Conservation (phyloP, 2,888 invertebrate genomes). For the Pycnomerus fuliginosus region DNA sequence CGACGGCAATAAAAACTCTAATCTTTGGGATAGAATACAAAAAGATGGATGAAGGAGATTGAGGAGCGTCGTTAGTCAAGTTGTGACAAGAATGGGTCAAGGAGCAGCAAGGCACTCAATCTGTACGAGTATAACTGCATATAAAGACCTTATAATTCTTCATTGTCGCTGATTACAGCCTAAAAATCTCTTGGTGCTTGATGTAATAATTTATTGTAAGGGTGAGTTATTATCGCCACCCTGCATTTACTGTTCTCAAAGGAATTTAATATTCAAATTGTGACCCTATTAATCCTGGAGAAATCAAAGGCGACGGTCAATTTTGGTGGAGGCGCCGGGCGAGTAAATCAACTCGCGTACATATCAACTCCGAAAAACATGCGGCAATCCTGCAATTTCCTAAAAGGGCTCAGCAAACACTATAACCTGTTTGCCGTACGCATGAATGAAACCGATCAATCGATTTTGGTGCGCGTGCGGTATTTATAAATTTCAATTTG, state of each 20-base stretch:
- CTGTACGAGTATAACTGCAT: no score
- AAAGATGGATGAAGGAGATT: constrained; percentile 19
- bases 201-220: background rate
- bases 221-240: no score
- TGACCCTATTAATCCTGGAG: no score
- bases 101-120: constrained; percentile 6
- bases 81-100: constrained; percentile 15
- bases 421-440: constrained; percentile 4
- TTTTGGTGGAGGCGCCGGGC: no score
- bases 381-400: constrained; percentile 4
- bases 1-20: no score
- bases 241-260: no score
- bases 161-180: no score
- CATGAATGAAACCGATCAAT: constrained; percentile 10
- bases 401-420: constrained; percentile 8
- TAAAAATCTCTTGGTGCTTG: background rate
- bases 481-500: constrained; percentile 12
- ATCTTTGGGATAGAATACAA: constrained; percentile 14
- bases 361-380: no score
- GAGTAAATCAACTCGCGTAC: no score
- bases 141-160: no score
- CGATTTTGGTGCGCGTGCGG: constrained; percentile 2
- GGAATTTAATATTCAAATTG: no score
- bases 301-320: no score
- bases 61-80: constrained; percentile 18